phyloP scores from a whole-genome alignment of 2,113 vertebrate genomes.

The Erpornis zantholeuca region DNA sequence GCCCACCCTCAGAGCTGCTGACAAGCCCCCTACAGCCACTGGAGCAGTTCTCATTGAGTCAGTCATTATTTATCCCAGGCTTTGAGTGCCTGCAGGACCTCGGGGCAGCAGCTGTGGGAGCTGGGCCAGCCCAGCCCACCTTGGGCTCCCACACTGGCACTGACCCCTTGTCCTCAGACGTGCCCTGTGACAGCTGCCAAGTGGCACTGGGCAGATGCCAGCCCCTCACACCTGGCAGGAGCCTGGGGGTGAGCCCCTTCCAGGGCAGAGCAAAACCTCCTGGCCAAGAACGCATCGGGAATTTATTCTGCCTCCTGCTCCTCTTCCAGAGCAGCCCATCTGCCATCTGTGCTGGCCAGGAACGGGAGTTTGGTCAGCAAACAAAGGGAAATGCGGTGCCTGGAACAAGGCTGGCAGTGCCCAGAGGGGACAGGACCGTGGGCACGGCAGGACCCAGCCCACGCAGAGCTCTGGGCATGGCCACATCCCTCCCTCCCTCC shows the following conservation, averaged over 20 bases:
- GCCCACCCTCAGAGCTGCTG: rapidly evolving
- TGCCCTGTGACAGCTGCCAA: not conserved
- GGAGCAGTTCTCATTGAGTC: not conserved
- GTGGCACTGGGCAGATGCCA: not conserved
- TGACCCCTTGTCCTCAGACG: rapidly evolving
- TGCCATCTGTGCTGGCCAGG: not conserved
- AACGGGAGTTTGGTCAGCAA: rapidly evolving
- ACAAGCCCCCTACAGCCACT: rapidly evolving
- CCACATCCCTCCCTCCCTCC: too few species aligned
- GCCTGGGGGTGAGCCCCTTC: not conserved
- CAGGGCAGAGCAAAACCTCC: not conserved
- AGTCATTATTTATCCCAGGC: too few species aligned
- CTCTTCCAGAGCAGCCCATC: too few species aligned
- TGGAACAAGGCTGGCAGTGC: rapidly evolving
- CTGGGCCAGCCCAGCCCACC: not conserved
- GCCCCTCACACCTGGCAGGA: not conserved
- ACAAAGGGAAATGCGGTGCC: rapidly evolving
- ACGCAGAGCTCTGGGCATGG: rapidly evolving
- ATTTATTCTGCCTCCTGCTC: not conserved
- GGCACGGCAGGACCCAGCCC: not conserved
- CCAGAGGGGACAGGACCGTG: rapidly evolving
- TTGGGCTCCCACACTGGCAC: rapidly evolving
- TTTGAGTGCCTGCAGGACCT: rapidly evolving
- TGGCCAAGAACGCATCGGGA: rapidly evolving
- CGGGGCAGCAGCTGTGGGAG: rapidly evolving